Conservation (phyloP, 2,888 invertebrate genomes). For the Caenorhabditis sp. region DNA sequence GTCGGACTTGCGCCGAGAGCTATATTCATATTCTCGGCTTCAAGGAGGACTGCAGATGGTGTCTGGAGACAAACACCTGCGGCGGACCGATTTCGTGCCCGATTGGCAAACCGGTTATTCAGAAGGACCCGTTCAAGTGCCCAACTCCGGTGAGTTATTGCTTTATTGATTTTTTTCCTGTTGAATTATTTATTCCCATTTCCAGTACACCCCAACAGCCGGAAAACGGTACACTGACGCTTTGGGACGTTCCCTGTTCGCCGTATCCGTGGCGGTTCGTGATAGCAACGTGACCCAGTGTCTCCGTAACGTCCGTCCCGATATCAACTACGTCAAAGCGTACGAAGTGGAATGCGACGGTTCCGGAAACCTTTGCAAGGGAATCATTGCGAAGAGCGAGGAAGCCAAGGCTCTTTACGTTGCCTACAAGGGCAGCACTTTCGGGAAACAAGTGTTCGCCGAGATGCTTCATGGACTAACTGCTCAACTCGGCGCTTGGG, state of each 20-base stretch:
- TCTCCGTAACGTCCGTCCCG: slow-evolving; percentile 78
- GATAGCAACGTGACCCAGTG: slow-evolving; percentile 77
- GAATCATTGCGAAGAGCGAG: slow-evolving; percentile 79
- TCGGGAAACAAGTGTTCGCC: slow-evolving; percentile 80
- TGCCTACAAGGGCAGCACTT: slow-evolving; percentile 79
- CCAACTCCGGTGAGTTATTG: slow-evolving; percentile 75
- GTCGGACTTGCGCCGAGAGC: slow-evolving; percentile 78
- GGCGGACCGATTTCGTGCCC: slow-evolving; percentile 81
- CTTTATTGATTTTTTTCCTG: not conserved
- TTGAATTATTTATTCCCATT: not conserved
- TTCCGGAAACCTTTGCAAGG: slow-evolving; percentile 75
- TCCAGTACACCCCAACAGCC: slow-evolving; percentile 69
- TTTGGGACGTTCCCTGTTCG: slow-evolving; percentile 80
- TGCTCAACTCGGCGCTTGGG: slow-evolving; percentile 82
- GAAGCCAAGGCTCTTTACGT: slow-evolving; percentile 80
- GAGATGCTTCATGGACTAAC: slow-evolving; percentile 81
- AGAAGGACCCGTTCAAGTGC: slow-evolving; percentile 81
- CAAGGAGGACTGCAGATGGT: slow-evolving; percentile 81
- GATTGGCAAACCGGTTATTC: slow-evolving; percentile 78
- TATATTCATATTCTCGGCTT: slow-evolving; percentile 82
- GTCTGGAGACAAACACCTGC: slow-evolving; percentile 77
- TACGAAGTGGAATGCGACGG: slow-evolving; percentile 81
- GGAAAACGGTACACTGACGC: slow-evolving; percentile 81
- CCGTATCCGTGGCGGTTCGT: slow-evolving; percentile 76
- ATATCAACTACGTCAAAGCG: slow-evolving; percentile 74